Base-by-base conservation (phyloP, 2,888 invertebrate genomes). In the Drosophila multiciliata region DNA sequence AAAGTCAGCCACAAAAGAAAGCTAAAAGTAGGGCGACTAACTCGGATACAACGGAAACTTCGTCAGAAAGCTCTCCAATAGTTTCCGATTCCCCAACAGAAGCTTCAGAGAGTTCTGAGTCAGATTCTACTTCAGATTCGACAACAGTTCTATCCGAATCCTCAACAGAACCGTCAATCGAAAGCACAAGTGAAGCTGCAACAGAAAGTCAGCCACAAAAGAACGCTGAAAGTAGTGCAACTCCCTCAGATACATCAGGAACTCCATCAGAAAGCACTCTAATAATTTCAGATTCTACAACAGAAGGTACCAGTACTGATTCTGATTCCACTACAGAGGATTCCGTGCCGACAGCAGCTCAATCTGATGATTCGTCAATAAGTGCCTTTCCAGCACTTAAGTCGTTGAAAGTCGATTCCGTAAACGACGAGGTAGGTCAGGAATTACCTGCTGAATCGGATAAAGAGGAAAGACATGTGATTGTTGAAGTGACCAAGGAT, bases 401-500 rank as follows among this genome's bases (percentile, higher is more conserved):
- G 20, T 53, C 53, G 9, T 35, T 53, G 17, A 53, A 53, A 5
- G 29, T 33, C 53, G 15, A 3, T 23, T 5, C 53, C 23, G 17
- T 7, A 17, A 7, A 17, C 23, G 23, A 54, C 23, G 36, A 54
- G 20, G 6, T 23, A 5, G 11, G 3, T 38, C 4, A 7, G 38
- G 20, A 29, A 5, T 0, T 15, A n/a, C 26, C 55, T 15, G 5
- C n/a, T 33, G 29, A 26, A 12, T 38, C 26, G 6, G 11, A 20
- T 38, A 17, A 23, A 2, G 32, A 63, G 49, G 42, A 15, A 15
- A 58, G 12, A 6, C 45, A 58, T 23, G 2, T 73, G 29, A 40
- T 35, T 3, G 20, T 78, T 3, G 29, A 60, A 20, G 50, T 61
- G 8, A 35, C 53, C 2, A 38, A 64, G 1, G 45, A 61, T 23